Conservation (phyloP, 2,888 invertebrate genomes). For the Horisme vitalbata region DNA sequence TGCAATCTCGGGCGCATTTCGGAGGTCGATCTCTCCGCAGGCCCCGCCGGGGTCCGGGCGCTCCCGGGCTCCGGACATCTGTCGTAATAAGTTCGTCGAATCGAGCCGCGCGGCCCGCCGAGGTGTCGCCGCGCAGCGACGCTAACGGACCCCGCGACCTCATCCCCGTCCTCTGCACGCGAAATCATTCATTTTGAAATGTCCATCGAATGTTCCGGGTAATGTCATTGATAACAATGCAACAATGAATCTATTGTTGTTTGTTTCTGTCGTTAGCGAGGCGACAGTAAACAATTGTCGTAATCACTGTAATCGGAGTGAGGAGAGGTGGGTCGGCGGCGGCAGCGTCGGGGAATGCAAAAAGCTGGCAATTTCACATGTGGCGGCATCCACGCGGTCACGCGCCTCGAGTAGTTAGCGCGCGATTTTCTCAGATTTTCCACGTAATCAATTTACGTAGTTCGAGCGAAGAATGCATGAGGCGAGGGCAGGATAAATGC, state of each 20-base stretch:
- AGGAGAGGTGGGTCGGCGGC: slow-evolving; percentile 46
- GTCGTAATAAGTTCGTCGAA: slow-evolving; percentile 83
- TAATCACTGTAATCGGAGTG: slow-evolving; percentile 54
- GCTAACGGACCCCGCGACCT: slow-evolving; percentile 69
- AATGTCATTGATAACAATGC: slow-evolving; percentile 28
- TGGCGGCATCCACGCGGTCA: slow-evolving; percentile 53
- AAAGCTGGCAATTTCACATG: slow-evolving; percentile 58
- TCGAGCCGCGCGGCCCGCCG: slow-evolving; percentile 70
- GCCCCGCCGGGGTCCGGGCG: slow-evolving; percentile 63
- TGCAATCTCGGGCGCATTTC: slow-evolving; percentile 84
- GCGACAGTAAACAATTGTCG: slow-evolving; percentile 53
- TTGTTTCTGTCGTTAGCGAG: slow-evolving; percentile 27
- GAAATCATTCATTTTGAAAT: slow-evolving; percentile 54
- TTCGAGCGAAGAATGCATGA: slow-evolving; percentile 55
- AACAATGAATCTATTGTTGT: slow-evolving; percentile 35
- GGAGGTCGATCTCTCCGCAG: slow-evolving; percentile 82
- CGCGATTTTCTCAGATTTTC: slow-evolving; percentile 77
- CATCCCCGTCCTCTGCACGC: slow-evolving; percentile 62
- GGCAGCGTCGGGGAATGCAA: slow-evolving; percentile 60
- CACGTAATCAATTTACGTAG: slow-evolving; percentile 75
- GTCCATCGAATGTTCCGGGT: slow-evolving; percentile 28
- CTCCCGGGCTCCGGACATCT: slow-evolving; percentile 77
- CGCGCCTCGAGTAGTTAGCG: slow-evolving; percentile 57
- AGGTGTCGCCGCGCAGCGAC: slow-evolving; percentile 59
- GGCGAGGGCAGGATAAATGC: slow-evolving; percentile 28